Evolutionary conservation across 2,797 vertebrate genomes (phyloP).

Genomic region (Ctenosaura bakeri): DNA sequence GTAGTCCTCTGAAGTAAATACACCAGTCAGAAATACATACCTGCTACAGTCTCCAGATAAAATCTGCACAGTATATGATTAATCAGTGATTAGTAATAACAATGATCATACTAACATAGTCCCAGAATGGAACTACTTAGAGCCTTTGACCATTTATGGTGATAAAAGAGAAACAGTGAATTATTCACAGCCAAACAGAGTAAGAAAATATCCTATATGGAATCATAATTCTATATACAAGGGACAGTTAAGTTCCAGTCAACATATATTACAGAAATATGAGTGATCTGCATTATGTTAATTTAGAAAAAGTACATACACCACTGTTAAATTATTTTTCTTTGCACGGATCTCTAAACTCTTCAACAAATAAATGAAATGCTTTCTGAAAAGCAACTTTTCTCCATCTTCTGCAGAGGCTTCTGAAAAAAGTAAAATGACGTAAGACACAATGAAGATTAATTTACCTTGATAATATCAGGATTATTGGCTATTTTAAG

Average conservation of each 20-base stretch:
- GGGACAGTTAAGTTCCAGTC: not conserved
- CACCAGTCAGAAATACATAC: not conserved
- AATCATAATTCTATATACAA: not conserved
- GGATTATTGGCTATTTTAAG: conserved; percentile 92
- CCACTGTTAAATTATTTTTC: not conserved
- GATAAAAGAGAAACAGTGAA: not conserved
- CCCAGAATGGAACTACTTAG: too few relatives aligned
- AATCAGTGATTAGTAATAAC: not conserved
- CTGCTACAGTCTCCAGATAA: not conserved
- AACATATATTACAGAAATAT: not conserved
- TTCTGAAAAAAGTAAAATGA: not conserved
- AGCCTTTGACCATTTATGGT: not conserved
- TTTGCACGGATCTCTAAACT: not conserved
- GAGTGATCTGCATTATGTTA: not conserved
- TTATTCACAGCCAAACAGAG: not conserved
- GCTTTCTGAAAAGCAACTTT: not conserved
- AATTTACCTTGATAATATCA: conserved; percentile 92
- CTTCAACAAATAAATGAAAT: not conserved
- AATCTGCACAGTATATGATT: not conserved
- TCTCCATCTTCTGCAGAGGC: not conserved
- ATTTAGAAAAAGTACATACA: not conserved
- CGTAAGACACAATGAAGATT: not conserved
- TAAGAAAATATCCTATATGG: not conserved
- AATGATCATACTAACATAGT: not conserved
- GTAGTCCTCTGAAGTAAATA: not conserved